Base-by-base conservation (phyloP, 2,113 vertebrate genomes). In the Thunnus thynnus region DNA sequence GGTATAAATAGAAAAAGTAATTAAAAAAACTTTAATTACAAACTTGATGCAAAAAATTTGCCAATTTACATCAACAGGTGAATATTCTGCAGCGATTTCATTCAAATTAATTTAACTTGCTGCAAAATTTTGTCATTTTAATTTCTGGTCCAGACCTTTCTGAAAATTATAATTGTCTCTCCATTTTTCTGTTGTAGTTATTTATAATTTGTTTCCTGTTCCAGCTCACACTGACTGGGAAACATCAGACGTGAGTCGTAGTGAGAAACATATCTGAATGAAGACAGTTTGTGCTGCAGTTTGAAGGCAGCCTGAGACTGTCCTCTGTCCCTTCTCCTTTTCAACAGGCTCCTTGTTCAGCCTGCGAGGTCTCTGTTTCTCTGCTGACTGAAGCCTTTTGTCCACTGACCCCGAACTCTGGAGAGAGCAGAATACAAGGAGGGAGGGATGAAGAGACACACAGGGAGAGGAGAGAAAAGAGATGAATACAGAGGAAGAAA, bases 361-460 rank as follows among this genome's bases (percentile, higher is more conserved):
- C 36, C 36, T 9, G 36, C 36, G 36, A 41, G 36, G 36, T 41
- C 36, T 13, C 63, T 11, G 63, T 0, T 18, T 18, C 54, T 58
- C 56, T 36, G 36, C 36, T 41, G 36, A 41, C 67, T 70, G 71
- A 62, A 36, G 46, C 18, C 46, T 62, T 72, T 73, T 73, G 71
- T 73, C 71, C 57, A 16, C 18, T 0, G 68, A 44, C 36, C 36
- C 9, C 36, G 36, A 41, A 41, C 36, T 41, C 36, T 41, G 32
- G 44, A 25, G 44, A 62, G 20, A 7, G 36, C 36, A 41, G 36
- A 41, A 8, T 41, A 41, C 36, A 41, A 60, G 27, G 16, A 51
- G 13, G 22, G 47, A 18, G 13, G 22, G 41, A 14, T 41, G 6
- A 41, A 30, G 27, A 30, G 27, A 30, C 27, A 30, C 27, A 30